phyloP scores from a whole-genome alignment of 2,888 invertebrate genomes.

The Chloroclystis v-ata region DNA sequence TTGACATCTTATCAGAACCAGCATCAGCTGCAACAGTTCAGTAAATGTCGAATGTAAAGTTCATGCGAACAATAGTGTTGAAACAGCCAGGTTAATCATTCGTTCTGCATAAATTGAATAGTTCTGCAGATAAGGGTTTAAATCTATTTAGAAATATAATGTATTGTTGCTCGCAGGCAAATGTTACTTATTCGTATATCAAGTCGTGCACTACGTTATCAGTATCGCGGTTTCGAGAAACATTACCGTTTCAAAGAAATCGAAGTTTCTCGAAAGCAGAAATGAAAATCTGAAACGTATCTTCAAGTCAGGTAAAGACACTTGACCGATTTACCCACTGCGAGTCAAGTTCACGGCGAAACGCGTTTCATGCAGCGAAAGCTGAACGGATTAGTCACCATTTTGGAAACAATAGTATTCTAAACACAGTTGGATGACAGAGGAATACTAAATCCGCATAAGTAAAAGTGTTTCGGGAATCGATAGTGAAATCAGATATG shows the following conservation, averaged over 20 bases:
- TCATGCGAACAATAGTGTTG: conserved; percentile 66
- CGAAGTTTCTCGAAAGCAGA: neutral
- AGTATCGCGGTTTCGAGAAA: neutral
- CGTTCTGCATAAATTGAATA: conserved; percentile 24
- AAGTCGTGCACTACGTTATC: conserved; percentile 1
- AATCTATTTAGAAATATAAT: conserved; percentile 16
- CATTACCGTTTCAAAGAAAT: neutral
- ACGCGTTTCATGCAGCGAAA: conserved; percentile 28
- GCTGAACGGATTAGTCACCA: conserved; percentile 25
- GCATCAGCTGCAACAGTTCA: conserved; percentile 60
- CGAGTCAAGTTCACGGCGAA: conserved; percentile 21
- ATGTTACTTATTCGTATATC: conserved; percentile 1
- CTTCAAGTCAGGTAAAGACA: conserved; percentile 17
- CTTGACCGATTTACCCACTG: conserved; percentile 32
- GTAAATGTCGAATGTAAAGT: conserved; percentile 71
- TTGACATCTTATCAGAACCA: conserved; percentile 44
- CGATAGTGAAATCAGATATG: conserved; percentile 10
- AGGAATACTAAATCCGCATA: conserved; percentile 15
- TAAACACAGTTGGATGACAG: conserved; percentile 7
- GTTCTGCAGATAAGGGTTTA: conserved; percentile 14
- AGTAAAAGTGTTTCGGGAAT: conserved; percentile 17
- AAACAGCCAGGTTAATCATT: conserved; percentile 41
- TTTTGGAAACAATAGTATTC: conserved; percentile 24
- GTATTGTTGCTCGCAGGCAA: conserved; percentile 6
- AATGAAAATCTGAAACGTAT: conserved; percentile 8